phyloP scores from a whole-genome alignment of 2,888 invertebrate species.

The Serrognathus titanus region DNA sequence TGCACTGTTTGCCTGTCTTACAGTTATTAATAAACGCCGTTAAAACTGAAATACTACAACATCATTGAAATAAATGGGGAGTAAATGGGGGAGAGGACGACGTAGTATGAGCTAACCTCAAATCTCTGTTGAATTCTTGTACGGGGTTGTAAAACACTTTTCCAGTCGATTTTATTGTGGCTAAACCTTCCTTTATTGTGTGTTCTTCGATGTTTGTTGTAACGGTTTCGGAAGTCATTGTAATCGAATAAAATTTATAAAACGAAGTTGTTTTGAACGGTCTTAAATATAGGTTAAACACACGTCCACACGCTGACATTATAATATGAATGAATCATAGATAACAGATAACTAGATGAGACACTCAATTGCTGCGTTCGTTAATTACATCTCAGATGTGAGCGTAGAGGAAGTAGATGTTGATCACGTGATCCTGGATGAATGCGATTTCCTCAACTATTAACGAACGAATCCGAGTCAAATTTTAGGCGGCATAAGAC shows the following conservation, averaged over 20 bases:
- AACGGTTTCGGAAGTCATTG: neutral
- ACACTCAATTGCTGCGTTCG: too few species aligned
- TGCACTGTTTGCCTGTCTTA: slow-evolving; percentile 38
- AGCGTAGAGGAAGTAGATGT: too few species aligned
- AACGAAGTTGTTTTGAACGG: neutral
- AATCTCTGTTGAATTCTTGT: slow-evolving; percentile 96
- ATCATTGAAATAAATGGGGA: neutral
- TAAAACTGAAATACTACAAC: slow-evolving; percentile 67
- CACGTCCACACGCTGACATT: neutral
- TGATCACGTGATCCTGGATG: too few species aligned
- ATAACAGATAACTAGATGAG: too few species aligned
- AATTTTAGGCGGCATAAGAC: too few species aligned
- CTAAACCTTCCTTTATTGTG: slow-evolving; percentile 71
- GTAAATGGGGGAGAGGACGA: neutral
- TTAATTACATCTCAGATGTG: too few species aligned
- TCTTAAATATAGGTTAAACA: neutral
- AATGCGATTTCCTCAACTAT: too few species aligned
- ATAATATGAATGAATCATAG: too few species aligned
- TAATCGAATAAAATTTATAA: neutral
- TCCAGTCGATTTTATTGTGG: slow-evolving; percentile 68
- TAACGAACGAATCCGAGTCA: too few species aligned
- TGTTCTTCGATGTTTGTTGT: slow-evolving; percentile 18
- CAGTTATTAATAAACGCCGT: slow-evolving; percentile 61
- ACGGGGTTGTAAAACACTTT: slow-evolving; percentile 98
- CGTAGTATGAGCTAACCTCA: slow-evolving; percentile 54